Conservation (phyloP, 1,140 invertebrate genomes). For the Papilio machaon region DNA sequence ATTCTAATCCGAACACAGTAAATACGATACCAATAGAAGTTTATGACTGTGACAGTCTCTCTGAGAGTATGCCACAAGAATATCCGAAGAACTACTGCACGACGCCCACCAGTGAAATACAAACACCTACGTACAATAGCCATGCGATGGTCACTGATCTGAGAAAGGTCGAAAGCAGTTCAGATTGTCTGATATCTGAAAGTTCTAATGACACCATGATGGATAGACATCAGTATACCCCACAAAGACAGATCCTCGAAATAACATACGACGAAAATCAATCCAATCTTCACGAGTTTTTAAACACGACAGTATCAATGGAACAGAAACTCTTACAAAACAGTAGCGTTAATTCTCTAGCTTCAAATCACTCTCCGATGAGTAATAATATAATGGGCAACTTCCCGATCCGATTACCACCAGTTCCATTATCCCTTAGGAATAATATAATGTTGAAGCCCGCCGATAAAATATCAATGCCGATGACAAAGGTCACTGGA, state of each 20-base stretch:
- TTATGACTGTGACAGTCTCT: slow-evolving; percentile 73
- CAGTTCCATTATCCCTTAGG: slow-evolving; percentile 58
- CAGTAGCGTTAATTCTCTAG: slow-evolving; percentile 62
- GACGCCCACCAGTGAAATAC: slow-evolving; percentile 49
- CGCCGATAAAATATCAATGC: slow-evolving; percentile 68
- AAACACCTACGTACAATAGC: slow-evolving; percentile 54
- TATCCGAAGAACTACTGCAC: slow-evolving; percentile 67
- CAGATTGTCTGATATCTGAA: slow-evolving; percentile 71
- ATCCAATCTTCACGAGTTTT: slow-evolving; percentile 63
- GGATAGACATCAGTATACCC: slow-evolving; percentile 62
- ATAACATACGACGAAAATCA: slow-evolving; percentile 60
- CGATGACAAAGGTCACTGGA: slow-evolving; percentile 68
- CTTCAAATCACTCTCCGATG: slow-evolving; percentile 60
- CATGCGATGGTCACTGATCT: slow-evolving; percentile 64
- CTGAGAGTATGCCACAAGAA: slow-evolving; percentile 64
- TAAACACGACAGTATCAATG: slow-evolving; percentile 64
- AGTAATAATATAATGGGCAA: slow-evolving; percentile 74
- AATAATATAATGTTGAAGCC: slow-evolving; percentile 73
- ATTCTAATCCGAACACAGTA: slow-evolving; percentile 58
- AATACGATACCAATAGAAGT: slow-evolving; percentile 74
- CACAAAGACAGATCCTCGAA: slow-evolving; percentile 59
- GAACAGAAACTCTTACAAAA: slow-evolving; percentile 66
- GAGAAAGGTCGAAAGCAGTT: slow-evolving; percentile 75
- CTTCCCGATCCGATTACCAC: slow-evolving; percentile 72
- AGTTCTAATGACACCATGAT: slow-evolving; percentile 63